A percentile compares a stretch with the other conserved stretches of the same genome.
Conservation (phyloP, 1,140 invertebrate genomes). For the Megathymus violae region DNA sequence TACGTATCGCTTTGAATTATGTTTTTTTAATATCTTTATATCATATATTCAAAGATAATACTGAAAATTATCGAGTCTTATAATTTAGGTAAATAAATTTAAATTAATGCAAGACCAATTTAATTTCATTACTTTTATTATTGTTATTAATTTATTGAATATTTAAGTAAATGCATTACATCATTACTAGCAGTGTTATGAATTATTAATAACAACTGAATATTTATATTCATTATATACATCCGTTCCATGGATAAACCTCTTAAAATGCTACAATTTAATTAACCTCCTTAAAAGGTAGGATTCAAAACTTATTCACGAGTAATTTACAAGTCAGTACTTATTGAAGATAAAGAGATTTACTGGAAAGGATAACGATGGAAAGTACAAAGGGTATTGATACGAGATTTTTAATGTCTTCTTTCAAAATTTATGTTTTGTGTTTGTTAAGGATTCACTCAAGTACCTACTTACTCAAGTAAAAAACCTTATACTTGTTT, state of each 20-base stretch:
- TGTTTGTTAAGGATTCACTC: too few species aligned
- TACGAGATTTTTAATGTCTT: slow-evolving; percentile 17
- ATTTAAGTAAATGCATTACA: not conserved
- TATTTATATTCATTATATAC: not conserved
- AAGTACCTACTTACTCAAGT: too few species aligned
- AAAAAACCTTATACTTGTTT: too few species aligned
- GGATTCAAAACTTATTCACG: slow-evolving; percentile 1
- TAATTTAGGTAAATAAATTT: too few species aligned
- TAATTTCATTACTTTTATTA: not conserved
- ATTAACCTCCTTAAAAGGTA: not conserved
- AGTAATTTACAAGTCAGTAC: slow-evolving; percentile 15
- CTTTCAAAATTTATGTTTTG: too few species aligned
- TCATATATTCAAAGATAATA: too few species aligned
- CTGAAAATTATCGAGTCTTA: too few species aligned
- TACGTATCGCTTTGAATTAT: too few species aligned
- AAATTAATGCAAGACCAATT: too few species aligned
- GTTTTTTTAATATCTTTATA: too few species aligned
- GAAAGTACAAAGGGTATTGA: slow-evolving; percentile 25
- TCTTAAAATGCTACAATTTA: not conserved
- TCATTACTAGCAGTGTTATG: not conserved
- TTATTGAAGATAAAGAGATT: slow-evolving; percentile 5
- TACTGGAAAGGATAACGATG: slow-evolving; percentile 6
- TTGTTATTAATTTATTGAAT: not conserved
- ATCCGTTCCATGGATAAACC: not conserved
- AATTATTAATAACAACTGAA: not conserved